phyloP scores from a whole-genome alignment of 2,888 invertebrate genomes.

The Campoletis raptor region DNA sequence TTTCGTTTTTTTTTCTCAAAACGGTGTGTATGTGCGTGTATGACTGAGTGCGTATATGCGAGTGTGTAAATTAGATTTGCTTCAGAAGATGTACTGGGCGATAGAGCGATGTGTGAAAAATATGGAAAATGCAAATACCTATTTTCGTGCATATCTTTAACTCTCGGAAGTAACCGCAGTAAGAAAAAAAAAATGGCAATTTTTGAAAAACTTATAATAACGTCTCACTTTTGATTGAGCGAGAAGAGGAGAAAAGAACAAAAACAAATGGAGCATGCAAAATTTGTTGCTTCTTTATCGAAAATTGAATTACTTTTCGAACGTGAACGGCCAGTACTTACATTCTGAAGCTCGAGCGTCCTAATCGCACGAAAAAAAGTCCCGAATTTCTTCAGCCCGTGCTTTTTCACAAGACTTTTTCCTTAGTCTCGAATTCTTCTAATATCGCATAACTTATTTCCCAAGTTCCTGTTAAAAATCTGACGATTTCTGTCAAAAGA shows the following conservation, averaged over 20 bases:
- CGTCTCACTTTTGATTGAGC: too few relatives aligned
- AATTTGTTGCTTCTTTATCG: not conserved
- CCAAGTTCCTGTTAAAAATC: slow-evolving; percentile 10
- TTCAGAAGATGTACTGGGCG: not conserved
- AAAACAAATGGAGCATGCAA: too few relatives aligned
- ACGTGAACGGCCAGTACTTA: not conserved
- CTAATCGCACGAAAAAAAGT: slow-evolving; percentile 10
- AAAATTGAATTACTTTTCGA: not conserved
- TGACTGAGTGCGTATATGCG: not conserved
- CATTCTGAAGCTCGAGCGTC: slow-evolving; percentile 6
- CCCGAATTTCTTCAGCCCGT: not conserved
- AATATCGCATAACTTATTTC: not conserved
- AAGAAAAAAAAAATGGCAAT: not conserved
- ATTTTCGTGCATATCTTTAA: not conserved
- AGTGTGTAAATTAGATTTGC: slow-evolving; percentile 3
- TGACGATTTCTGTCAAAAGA: slow-evolving; percentile 6
- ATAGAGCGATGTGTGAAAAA: not conserved
- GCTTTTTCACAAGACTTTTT: slow-evolving; percentile 17
- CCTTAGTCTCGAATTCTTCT: slow-evolving; percentile 10
- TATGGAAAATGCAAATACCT: not conserved
- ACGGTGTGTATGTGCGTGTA: slow-evolving; percentile 35
- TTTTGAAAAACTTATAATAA: too few relatives aligned
- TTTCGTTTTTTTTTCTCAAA: slow-evolving; percentile 1
- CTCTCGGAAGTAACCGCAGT: not conserved
- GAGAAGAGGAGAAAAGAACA: not conserved